A percentile compares a stretch with the other conserved stretches of the same genome.
phyloP scores from a whole-genome alignment of 1,140 invertebrate genomes.

The Microplitis demolitor region DNA sequence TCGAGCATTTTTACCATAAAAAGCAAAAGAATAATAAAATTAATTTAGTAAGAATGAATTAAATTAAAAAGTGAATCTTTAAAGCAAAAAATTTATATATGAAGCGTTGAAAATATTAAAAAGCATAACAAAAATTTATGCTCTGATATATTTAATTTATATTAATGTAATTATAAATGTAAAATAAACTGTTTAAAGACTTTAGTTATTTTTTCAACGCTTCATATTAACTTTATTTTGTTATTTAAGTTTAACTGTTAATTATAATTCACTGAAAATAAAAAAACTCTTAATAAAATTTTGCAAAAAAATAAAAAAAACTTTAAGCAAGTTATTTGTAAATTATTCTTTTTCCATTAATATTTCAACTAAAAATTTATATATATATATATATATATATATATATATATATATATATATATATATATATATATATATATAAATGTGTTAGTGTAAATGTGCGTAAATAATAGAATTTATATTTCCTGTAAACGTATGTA shows the following conservation, averaged over 20 bases:
- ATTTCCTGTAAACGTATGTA: no score
- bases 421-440: neutral
- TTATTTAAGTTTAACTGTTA: no score
- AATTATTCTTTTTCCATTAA: no score
- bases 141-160: neutral
- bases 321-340: no score
- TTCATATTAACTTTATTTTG: no score
- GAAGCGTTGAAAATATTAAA: neutral
- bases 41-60: neutral
- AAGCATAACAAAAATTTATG: neutral
- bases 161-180: no score
- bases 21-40: slow-evolving; percentile 1
- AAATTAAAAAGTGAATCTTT: neutral
- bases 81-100: neutral
- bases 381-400: neutral
- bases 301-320: neutral
- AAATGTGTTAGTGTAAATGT: neutral
- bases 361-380: neutral
- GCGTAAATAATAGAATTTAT: no score
- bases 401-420: neutral
- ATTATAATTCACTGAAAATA: no score
- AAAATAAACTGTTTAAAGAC: no score
- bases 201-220: no score
- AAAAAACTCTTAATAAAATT: neutral
- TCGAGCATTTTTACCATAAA: neutral